Percentiles rank a stretch among this genome's conserved stretches.
Conservation (phyloP, 2,113 vertebrate species). For the Sylvietta virens region DNA sequence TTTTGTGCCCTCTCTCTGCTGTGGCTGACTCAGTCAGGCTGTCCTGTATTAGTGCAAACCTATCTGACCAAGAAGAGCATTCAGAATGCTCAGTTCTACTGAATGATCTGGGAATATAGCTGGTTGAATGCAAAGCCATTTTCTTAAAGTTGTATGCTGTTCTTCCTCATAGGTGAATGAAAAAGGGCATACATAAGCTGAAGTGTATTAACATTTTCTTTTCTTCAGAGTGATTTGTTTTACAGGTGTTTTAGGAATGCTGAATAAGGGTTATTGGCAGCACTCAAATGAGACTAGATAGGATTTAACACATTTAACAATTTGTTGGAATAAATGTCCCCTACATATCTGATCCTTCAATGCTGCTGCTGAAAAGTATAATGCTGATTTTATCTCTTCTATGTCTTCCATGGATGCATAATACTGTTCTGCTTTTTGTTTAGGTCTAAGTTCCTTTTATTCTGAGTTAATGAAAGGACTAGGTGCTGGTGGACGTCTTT, state of each 20-base stretch:
- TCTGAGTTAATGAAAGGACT: constrained; percentile 97
- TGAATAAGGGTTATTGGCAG: neutral
- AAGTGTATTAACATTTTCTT: neutral
- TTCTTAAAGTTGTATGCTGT: neutral
- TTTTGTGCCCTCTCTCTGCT: neutral
- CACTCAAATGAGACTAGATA: neutral
- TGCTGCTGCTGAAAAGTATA: neutral
- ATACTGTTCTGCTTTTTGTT: neutral
- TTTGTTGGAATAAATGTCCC: neutral
- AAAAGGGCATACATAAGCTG: neutral
- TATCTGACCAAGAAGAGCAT: neutral
- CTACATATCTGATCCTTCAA: neutral
- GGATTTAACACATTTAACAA: neutral
- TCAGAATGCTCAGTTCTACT: neutral
- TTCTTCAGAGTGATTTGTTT: neutral
- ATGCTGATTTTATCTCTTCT: neutral
- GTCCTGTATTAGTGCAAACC: neutral
- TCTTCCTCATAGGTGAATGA: neutral
- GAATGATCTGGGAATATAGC: neutral
- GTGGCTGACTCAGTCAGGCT: neutral
- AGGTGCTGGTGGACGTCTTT: constrained; percentile 90
- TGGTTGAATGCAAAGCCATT: neutral
- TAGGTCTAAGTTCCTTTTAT: constrained; percentile 96
- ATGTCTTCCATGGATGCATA: neutral
- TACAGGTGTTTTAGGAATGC: neutral